Evolutionary conservation across 2,888 invertebrate genomes (phyloP).

Genomic region (Galerucella calmariensis): DNA sequence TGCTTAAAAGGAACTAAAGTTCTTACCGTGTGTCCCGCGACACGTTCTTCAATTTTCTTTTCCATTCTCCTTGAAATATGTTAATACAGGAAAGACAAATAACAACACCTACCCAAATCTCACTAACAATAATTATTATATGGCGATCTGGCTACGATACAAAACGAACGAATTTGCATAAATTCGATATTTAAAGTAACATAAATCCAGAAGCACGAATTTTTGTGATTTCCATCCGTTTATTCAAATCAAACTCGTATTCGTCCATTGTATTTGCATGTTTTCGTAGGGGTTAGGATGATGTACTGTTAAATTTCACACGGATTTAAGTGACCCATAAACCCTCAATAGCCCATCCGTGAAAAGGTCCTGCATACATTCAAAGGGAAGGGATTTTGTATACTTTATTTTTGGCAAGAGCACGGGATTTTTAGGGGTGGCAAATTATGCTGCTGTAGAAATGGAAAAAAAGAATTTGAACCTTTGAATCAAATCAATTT

Average conservation of each 20-base stretch:
- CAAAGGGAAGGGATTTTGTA: conserved; percentile 18
- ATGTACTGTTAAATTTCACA: conserved; percentile 39
- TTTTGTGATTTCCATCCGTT: conserved; percentile 36
- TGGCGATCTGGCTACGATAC: neutral
- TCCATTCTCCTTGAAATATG: too few relatives aligned
- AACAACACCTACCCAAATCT: too few relatives aligned
- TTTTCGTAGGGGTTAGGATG: conserved; percentile 40
- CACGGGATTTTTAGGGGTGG: conserved; percentile 11
- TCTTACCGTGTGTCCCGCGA: too few relatives aligned
- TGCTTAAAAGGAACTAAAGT: too few relatives aligned
- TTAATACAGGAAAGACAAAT: too few relatives aligned
- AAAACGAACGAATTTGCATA: conserved; percentile 7
- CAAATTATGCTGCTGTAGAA: conserved; percentile 19
- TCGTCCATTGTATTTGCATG: conserved; percentile 42
- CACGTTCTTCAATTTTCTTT: too few relatives aligned
- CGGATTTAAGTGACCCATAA: conserved; percentile 42
- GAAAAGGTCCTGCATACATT: conserved; percentile 35
- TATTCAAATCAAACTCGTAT: conserved; percentile 37
- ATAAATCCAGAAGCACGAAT: conserved; percentile 29
- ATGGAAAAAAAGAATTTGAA: conserved; percentile 13
- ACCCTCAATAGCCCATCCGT: conserved; percentile 30
- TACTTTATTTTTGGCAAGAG: conserved; percentile 17
- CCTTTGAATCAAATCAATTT: conserved; percentile 25
- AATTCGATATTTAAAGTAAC: conserved; percentile 17
- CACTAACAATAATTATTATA: neutral